Evolutionary conservation across 2,797 vertebrate species (phyloP).

Genomic region (Microchirus variegatus): DNA sequence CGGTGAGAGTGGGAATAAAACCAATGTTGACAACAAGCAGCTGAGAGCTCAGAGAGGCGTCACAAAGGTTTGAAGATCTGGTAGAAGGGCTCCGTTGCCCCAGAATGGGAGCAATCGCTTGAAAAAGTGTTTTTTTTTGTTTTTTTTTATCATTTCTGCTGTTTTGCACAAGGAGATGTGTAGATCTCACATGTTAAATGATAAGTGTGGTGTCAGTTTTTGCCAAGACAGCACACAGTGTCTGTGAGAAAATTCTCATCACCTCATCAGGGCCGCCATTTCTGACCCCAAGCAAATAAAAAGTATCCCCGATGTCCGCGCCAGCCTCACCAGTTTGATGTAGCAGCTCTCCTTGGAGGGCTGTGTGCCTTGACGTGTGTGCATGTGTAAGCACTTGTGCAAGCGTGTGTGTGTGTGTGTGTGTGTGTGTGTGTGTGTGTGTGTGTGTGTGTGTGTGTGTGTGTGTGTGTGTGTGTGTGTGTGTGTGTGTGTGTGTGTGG

Average conservation of each 20-base stretch:
- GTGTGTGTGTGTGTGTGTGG: conserved; percentile 26
- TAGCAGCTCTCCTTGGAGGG: conserved; percentile 64
- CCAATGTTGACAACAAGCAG: conserved; percentile 67
- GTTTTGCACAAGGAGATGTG: conserved; percentile 41
- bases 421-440: conserved; percentile 23
- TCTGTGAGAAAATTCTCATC: conserved; percentile 62
- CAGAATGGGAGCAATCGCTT: conserved; percentile 58
- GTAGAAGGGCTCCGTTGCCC: conserved; percentile 37
- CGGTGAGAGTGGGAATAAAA: conserved; percentile 82
- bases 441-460: conserved; percentile 67
- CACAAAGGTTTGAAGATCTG: conserved; percentile 65
- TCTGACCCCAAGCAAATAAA: conserved; percentile 81
- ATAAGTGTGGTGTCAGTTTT: conserved; percentile 46
- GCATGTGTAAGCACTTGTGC: conserved; percentile 69
- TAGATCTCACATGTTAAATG: conserved; percentile 43
- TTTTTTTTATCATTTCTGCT: conserved; percentile 56
- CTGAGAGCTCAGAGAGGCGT: conserved; percentile 57
- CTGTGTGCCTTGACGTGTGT: conserved; percentile 66
- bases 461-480: too few relatives aligned
- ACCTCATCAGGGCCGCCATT: conserved; percentile 72
- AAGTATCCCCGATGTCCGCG: conserved; percentile 69
- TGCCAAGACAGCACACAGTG: conserved; percentile 22
- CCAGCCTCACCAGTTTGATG: conserved; percentile 68
- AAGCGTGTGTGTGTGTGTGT: conserved; percentile 19
- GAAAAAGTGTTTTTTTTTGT: too few relatives aligned